Conservation (phyloP, 2,113 vertebrate species). For the Silurus asotus region DNA sequence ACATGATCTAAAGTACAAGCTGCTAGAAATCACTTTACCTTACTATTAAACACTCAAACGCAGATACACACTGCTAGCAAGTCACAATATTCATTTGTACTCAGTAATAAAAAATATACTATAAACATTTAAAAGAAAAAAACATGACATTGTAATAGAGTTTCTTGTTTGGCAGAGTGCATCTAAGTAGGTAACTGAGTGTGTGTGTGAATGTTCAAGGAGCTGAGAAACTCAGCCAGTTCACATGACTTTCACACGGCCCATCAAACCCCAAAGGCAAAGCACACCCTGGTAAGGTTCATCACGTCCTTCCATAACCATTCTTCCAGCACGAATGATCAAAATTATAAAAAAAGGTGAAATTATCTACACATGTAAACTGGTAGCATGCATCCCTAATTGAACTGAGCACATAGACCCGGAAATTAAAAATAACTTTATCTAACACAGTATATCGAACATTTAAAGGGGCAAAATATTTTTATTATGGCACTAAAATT, state of each 20-base stretch:
- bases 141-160: neutral
- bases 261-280: neutral
- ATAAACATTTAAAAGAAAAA: neutral
- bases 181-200: neutral
- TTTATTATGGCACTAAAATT: neutral
- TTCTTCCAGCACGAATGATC: neutral
- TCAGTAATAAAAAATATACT: neutral
- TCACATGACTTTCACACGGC: slow-evolving; percentile 32
- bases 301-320: neutral
- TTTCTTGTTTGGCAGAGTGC: neutral
- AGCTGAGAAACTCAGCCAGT: slow-evolving; percentile 12
- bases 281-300: neutral
- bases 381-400: neutral
- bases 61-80: neutral
- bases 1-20: neutral
- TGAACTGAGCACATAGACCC: no score
- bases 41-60: neutral
- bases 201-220: neutral
- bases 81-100: neutral
- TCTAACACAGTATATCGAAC: neutral
- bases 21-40: neutral
- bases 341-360: neutral
- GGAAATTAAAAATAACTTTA: neutral
- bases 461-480: neutral
- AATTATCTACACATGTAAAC: neutral